phyloP scores from a whole-genome alignment of 2,888 invertebrate genomes.

The Bursaphelenchus okinawaensis region DNA sequence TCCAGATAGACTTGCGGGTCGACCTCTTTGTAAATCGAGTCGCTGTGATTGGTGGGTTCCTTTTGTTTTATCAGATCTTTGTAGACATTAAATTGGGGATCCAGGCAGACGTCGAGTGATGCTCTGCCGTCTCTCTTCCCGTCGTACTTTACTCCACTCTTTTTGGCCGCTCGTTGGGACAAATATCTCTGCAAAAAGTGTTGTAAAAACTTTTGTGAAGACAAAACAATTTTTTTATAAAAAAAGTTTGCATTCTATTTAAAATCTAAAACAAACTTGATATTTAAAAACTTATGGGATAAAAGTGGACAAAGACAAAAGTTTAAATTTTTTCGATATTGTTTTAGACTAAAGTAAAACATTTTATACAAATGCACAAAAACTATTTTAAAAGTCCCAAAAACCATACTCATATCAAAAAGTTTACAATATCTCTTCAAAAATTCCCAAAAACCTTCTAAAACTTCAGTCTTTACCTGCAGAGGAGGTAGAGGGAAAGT shows the following conservation, averaged over 20 bases:
- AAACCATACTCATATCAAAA: too few relatives aligned
- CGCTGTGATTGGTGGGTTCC: constrained; percentile 1
- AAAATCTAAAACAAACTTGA: not conserved
- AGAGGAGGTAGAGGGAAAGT: constrained; percentile 51
- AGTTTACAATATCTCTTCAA: not conserved
- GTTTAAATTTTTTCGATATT: too few relatives aligned
- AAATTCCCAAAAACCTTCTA: not conserved
- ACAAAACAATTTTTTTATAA: constrained; percentile 2
- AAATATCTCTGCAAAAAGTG: constrained; percentile 19
- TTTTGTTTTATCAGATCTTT: constrained; percentile 43
- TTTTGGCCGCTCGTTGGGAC: constrained; percentile 34
- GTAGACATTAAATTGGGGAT: constrained; percentile 48
- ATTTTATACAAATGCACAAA: too few relatives aligned
- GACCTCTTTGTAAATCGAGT: constrained; percentile 42
- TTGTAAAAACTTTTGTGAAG: constrained; percentile 13
- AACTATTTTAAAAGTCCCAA: too few relatives aligned
- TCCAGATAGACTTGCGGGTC: constrained; percentile 41
- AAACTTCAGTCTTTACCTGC: too few relatives aligned
- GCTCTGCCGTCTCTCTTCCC: constrained; percentile 30
- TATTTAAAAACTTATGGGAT: not conserved
- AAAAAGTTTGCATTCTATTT: not conserved
- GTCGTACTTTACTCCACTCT: constrained; percentile 25
- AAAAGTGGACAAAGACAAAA: not conserved
- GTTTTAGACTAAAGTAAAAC: too few relatives aligned
- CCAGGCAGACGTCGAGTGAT: constrained; percentile 41